Conservation (phyloP, 2,113 vertebrate genomes). For the Motacilla alba region DNA sequence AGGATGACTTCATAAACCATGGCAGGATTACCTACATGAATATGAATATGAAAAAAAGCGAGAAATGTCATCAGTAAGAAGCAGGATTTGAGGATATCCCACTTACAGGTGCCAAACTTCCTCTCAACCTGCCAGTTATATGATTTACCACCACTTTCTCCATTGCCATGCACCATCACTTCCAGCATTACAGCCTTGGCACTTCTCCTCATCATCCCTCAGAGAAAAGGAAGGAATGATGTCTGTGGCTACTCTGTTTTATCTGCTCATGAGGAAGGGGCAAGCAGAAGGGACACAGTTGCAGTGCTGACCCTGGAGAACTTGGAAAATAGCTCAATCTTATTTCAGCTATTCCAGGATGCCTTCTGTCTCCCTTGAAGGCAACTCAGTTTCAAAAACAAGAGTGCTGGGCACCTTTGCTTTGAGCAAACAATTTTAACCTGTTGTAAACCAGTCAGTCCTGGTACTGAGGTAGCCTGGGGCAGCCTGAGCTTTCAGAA, state of each 20-base stretch:
- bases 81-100: background rate
- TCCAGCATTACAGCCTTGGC: background rate
- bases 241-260: background rate
- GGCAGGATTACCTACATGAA: background rate
- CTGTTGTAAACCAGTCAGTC: background rate
- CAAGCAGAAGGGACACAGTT: background rate
- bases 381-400: background rate
- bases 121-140: background rate
- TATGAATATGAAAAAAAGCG: background rate
- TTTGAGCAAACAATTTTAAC: background rate
- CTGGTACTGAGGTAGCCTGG: background rate
- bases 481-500: background rate
- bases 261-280: background rate
- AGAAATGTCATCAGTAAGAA: background rate
- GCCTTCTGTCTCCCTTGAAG: background rate
- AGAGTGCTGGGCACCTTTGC: background rate
- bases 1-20: background rate
- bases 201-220: background rate
- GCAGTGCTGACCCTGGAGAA: background rate
- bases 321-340: background rate
- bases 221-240: background rate
- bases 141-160: background rate
- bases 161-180: rapidly evolving
- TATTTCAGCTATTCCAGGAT: background rate
- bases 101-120: background rate